A percentile compares a stretch with the other conserved stretches of the same genome.
Evolutionary conservation across 1,140 invertebrate species (phyloP).

Genomic region (Drosophila yakuba): DNA sequence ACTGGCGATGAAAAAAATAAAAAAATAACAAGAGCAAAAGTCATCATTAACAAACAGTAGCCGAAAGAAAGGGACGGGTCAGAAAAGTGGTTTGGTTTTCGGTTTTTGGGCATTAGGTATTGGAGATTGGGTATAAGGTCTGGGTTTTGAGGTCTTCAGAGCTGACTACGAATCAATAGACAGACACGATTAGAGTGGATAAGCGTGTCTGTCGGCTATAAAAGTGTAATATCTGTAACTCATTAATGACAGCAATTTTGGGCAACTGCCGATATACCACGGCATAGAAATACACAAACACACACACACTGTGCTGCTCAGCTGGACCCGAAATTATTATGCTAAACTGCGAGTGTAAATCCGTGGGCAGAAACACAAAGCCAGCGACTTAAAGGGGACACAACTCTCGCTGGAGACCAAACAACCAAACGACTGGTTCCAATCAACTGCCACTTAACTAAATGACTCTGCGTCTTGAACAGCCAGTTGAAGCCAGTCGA

Average conservation of each 20-base stretch:
- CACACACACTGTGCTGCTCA: not conserved
- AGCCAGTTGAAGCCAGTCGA: slow-evolving; percentile 39
- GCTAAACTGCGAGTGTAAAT: slow-evolving; percentile 47
- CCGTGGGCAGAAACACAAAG: slow-evolving; percentile 33
- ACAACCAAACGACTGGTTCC: slow-evolving; percentile 57
- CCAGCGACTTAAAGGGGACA: slow-evolving; percentile 41
- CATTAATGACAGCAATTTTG: slow-evolving; percentile 79
- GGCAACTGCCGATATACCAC: slow-evolving; percentile 20
- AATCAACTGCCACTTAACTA: slow-evolving; percentile 83
- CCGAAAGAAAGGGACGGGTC: slow-evolving; percentile 38
- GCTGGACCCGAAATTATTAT: slow-evolving; percentile 34
- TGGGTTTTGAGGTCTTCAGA: slow-evolving; percentile 8
- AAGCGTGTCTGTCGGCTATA: slow-evolving; percentile 80
- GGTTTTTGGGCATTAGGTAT: not conserved
- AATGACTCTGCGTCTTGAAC: slow-evolving; percentile 78
- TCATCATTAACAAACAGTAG: slow-evolving; percentile 80
- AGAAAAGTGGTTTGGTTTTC: slow-evolving; percentile 8
- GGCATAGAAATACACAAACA: not conserved
- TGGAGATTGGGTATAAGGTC: not conserved
- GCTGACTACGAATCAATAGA: slow-evolving; percentile 47
- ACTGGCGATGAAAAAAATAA: slow-evolving; percentile 7
- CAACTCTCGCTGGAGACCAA: slow-evolving; percentile 17
- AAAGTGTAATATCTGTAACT: slow-evolving; percentile 83
- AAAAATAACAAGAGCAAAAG: slow-evolving; percentile 28
- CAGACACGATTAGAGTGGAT: slow-evolving; percentile 80